These are phyloP conservation scores for Eurytoma adleriae DNA, from an alignment of 2,888 invertebrate species.

Conservation along the genomic window DNA sequence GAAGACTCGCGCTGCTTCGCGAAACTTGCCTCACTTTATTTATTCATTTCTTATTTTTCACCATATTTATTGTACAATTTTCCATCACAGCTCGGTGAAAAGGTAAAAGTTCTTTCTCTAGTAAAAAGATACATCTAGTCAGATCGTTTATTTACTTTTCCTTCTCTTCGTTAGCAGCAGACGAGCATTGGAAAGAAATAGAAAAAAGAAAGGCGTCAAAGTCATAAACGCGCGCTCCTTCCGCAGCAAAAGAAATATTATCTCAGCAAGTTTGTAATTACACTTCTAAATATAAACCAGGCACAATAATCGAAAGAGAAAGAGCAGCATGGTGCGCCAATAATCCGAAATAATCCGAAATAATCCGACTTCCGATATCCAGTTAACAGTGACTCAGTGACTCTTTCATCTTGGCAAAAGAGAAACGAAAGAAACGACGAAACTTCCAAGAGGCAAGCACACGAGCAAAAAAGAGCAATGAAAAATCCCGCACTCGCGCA, in stretches of 20 bases:
- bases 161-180: neutral
- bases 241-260: neutral
- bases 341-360: neutral
- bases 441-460: neutral
- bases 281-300: neutral
- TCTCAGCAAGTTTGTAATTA: constrained; percentile 8
- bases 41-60: too few species aligned
- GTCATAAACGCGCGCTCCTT: neutral
- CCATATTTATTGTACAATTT: too few species aligned
- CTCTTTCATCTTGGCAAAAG: neutral
- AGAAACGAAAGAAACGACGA: constrained; percentile 11
- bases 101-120: neutral
- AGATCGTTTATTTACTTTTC: neutral
- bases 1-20: constrained; percentile 1
- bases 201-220: neutral
- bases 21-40: neutral
- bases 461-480: neutral
- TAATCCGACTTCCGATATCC: constrained; percentile 25
- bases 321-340: neutral
- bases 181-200: constrained; percentile 26
- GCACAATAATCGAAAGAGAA: neutral
- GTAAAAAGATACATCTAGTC: too few species aligned
- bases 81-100: too few species aligned
- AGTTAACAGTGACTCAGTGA: constrained; percentile 7
- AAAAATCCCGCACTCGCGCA: constrained; percentile 21